A percentile compares a stretch with the other conserved stretches of the same genome.
These are phyloP conservation scores for Emmelina monodactyla DNA, from an alignment of 2,888 invertebrate species.

Conservation along the genomic window DNA sequence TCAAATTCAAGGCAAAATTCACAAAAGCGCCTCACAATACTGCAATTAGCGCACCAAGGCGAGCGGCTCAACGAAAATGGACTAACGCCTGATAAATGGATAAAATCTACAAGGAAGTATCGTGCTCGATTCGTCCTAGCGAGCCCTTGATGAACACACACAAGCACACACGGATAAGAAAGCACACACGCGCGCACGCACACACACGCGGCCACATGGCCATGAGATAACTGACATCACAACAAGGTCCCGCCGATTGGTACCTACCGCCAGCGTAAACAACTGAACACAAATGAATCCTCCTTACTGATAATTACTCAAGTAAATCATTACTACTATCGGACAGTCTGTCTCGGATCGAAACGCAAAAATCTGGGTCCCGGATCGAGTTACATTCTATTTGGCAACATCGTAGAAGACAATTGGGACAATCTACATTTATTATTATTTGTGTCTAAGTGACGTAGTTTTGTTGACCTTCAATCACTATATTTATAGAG, in stretches of 20 bases:
- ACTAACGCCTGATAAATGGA: conserved; percentile 41
- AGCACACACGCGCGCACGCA: conserved; percentile 18
- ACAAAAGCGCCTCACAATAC: too few relatives aligned
- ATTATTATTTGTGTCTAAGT: too few relatives aligned
- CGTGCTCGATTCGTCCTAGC: conserved; percentile 51
- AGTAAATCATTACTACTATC: too few relatives aligned
- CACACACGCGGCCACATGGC: conserved; percentile 29
- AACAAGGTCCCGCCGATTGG: conserved; percentile 44
- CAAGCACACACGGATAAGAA: conserved; percentile 4
- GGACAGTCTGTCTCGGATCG: too few relatives aligned
- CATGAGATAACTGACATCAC: conserved; percentile 61
- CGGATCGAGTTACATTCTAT: too few relatives aligned
- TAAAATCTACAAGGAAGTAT: conserved; percentile 50
- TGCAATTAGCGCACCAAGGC: conserved; percentile 46
- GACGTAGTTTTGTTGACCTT: too few relatives aligned
- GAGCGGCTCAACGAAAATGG: conserved; percentile 33
- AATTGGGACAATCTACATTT: too few relatives aligned
- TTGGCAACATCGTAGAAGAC: too few relatives aligned
- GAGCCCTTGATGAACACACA: conserved; percentile 33
- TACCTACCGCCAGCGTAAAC: conserved; percentile 37
- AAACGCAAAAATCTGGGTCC: too few relatives aligned
- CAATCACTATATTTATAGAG: conserved; percentile 27
- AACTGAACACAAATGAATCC: too few relatives aligned
- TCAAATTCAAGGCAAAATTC: too few relatives aligned
- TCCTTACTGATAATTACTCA: too few relatives aligned